Percentiles rank a stretch among this genome's conserved stretches.
Conservation (phyloP, 1,140 invertebrate genomes). For the Potamilus streckersoni region DNA sequence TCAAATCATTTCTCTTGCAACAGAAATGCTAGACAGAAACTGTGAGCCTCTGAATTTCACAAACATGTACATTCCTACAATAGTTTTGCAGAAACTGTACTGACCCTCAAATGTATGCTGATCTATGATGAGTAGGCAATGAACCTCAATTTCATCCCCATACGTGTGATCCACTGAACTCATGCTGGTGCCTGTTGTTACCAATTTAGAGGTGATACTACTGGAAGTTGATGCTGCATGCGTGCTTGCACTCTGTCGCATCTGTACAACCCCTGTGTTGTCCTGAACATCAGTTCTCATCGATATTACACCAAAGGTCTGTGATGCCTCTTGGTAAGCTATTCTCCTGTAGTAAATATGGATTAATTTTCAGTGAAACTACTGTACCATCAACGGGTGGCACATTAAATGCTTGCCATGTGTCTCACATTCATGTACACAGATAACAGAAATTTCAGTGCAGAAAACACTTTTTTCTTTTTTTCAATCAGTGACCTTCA, state of each 20-base stretch:
- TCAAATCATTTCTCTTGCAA: too few relatives aligned
- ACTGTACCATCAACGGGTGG: not conserved
- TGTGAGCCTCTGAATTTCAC: not conserved
- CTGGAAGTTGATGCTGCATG: constrained; percentile 74
- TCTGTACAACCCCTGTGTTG: constrained; percentile 65
- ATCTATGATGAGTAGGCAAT: constrained; percentile 93
- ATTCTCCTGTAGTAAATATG: constrained; percentile 74
- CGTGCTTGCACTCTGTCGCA: constrained; percentile 83
- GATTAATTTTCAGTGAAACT: not conserved
- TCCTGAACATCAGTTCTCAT: constrained; percentile 80
- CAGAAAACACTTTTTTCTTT: too few relatives aligned
- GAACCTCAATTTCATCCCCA: constrained; percentile 90
- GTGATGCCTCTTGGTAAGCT: constrained; percentile 92
- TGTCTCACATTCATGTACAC: too few relatives aligned
- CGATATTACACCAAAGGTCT: constrained; percentile 95
- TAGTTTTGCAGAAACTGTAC: not conserved
- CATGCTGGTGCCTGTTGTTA: constrained; percentile 46
- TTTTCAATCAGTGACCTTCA: too few relatives aligned
- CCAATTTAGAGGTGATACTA: constrained; percentile 62
- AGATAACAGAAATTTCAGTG: too few relatives aligned
- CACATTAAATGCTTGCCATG: too few relatives aligned
- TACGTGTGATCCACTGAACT: constrained; percentile 59
- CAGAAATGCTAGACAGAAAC: not conserved
- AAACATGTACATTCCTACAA: not conserved
- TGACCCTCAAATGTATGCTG: constrained; percentile 94